These are phyloP conservation scores for Chrysina gloriosa DNA, from an alignment of 2,888 invertebrate genomes.

Conservation along the genomic window DNA sequence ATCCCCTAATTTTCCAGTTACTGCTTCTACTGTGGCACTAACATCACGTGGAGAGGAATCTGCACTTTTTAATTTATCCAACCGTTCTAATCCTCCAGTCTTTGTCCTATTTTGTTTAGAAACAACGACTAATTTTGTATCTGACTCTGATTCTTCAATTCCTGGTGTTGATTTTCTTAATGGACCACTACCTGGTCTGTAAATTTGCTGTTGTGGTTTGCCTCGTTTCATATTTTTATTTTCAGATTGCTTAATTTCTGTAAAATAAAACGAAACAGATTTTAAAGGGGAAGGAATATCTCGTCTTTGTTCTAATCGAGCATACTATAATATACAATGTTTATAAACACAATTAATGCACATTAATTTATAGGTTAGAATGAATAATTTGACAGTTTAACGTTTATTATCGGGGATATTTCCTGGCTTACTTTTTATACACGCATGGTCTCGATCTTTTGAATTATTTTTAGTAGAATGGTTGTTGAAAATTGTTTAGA, in stretches of 20 bases:
- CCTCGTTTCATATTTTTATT: conserved; percentile 67
- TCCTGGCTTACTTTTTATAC: neutral
- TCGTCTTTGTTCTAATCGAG: conserved; percentile 3
- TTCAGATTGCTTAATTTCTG: conserved; percentile 40
- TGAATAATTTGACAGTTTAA: conserved; percentile 41
- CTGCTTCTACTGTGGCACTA: conserved; percentile 53
- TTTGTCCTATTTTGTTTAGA: conserved; percentile 50
- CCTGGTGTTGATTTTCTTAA: conserved; percentile 75
- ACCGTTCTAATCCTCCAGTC: conserved; percentile 31
- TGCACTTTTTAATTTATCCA: conserved; percentile 52
- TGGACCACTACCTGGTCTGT: conserved; percentile 82
- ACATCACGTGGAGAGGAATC: conserved; percentile 56
- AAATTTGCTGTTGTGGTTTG: conserved; percentile 78
- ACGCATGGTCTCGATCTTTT: neutral
- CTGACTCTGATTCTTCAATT: conserved; percentile 70
- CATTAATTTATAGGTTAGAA: conserved; percentile 40
- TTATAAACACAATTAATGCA: conserved; percentile 43
- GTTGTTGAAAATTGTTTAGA: conserved; percentile 27
- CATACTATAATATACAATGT: conserved; percentile 22
- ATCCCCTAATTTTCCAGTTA: conserved; percentile 52
- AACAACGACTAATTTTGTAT: conserved; percentile 55
- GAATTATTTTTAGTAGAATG: neutral
- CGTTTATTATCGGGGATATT: conserved; percentile 9
- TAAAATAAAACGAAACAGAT: conserved; percentile 23
- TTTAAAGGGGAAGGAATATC: neutral